phyloP scores from a whole-genome alignment of 2,888 invertebrate species.

The Chouioia cunea region DNA sequence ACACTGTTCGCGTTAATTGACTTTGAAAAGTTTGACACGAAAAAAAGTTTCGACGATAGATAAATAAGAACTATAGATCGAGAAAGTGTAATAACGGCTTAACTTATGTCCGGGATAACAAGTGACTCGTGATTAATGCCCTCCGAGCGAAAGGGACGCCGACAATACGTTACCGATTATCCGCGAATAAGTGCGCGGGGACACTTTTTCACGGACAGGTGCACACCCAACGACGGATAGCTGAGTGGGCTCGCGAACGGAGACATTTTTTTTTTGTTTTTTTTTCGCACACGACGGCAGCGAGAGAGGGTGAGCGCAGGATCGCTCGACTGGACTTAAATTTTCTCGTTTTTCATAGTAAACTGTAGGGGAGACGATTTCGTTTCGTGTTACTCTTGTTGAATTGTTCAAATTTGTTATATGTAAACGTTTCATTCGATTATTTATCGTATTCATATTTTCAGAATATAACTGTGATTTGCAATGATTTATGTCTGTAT shows the following conservation, averaged over 20 bases:
- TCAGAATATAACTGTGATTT: no score
- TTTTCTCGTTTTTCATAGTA: no score
- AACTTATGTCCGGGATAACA: slow-evolving; percentile 54
- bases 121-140: slow-evolving; percentile 62
- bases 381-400: neutral
- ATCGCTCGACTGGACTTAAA: no score
- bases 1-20: slow-evolving; percentile 35
- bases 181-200: slow-evolving; percentile 40
- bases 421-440: no score
- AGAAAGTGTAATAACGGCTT: slow-evolving; percentile 52
- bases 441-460: no score
- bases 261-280: slow-evolving; percentile 12
- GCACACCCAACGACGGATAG: neutral
- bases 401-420: no score
- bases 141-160: slow-evolving; percentile 37
- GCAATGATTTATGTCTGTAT: no score
- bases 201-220: slow-evolving; percentile 53
- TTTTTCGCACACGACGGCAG: slow-evolving; percentile 9
- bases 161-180: no score
- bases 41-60: slow-evolving; percentile 13
- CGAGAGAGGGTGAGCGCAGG: neutral
- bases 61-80: slow-evolving; percentile 35
- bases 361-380: no score
- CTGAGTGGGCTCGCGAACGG: slow-evolving; percentile 20
- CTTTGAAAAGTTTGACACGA: slow-evolving; percentile 1